Evolutionary conservation across 1,140 invertebrate species (phyloP).

Genomic region (Mesaphorura yosii): DNA sequence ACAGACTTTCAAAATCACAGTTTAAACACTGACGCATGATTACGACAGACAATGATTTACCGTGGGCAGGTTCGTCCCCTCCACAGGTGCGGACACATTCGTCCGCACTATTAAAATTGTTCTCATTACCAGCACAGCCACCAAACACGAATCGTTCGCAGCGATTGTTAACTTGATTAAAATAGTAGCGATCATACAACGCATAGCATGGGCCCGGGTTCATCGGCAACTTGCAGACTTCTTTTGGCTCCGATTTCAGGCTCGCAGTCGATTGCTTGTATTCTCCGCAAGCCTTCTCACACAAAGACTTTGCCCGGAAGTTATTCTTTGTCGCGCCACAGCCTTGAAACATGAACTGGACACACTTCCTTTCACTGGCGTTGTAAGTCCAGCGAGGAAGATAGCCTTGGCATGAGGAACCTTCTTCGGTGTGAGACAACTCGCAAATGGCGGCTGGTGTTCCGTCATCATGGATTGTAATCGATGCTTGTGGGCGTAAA

Average conservation of each 20-base stretch:
- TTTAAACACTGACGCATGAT: background rate
- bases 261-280: conserved; percentile 1
- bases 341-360: conserved; percentile 26
- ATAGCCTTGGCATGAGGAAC: conserved; percentile 14
- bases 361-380: conserved; percentile 16
- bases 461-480: background rate
- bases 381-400: conserved; percentile 29
- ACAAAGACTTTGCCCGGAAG: conserved; percentile 19
- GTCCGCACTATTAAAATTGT: conserved; percentile 33
- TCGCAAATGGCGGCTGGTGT: conserved; percentile 7
- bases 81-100: conserved; percentile 32
- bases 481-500: background rate
- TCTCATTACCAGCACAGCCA: conserved; percentile 36
- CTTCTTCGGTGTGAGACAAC: background rate
- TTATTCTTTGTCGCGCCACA: conserved; percentile 28
- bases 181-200: conserved; percentile 12
- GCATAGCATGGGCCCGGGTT: conserved; percentile 19
- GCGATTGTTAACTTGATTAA: conserved; percentile 21
- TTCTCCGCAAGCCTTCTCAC: conserved; percentile 20
- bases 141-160: conserved; percentile 23
- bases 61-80: conserved; percentile 20
- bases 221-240: conserved; percentile 4
- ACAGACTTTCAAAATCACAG: too few species aligned
- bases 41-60: conserved; percentile 9
- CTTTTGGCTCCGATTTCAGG: background rate